Base-by-base conservation (phyloP, 1,140 invertebrate species). In the Mactra quadrangularis region DNA sequence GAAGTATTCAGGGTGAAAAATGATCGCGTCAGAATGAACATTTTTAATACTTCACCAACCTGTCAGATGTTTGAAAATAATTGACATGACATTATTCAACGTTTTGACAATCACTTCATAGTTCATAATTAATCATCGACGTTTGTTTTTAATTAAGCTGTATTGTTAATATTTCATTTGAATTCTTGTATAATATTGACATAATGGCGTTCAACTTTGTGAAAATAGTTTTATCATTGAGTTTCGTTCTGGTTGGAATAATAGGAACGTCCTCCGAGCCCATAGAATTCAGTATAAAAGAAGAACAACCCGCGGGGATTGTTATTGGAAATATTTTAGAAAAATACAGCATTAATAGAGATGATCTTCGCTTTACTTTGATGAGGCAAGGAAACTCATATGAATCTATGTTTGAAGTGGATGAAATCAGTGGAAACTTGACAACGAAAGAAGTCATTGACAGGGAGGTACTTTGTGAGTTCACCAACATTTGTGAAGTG, bases 381-480 rank as follows among this genome's bases (percentile, higher is more conserved):
- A 52, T 74, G 41, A 66, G 15, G 53, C 68, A 62, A 52, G 55
- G 47, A 13, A 52, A 53, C 22, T 29, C 17, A n/a, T 76, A 84
- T 96, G 96, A 3, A 95, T 60, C 35, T 35, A 71, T 84, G 55
- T 90, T 91, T 55, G 79, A 55, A 52, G 77, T 90, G 4, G 82
- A 87, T 29, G 82, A 86, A 57, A 81, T 60, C 22, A 83, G 87
- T 9, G 89, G 89, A n/a, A 66, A 64, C 25, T 64, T 91, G 13
- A 84, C 72, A 0, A 89, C 88, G 27, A 66, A 71, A n/a, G 50
- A 57, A 22, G 31, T 41, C 3, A 85, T 91, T 22, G 89, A 91
- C 71, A 71, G 90, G 47, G 90, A 91, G 82, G 85, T 78, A 31
- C 29, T 92, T 17, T 92, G 91, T 82, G 82, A 86, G 45, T 89